These are phyloP conservation scores for Tortrix viridana DNA, from an alignment of 2,888 invertebrate species.

Conservation along the genomic window DNA sequence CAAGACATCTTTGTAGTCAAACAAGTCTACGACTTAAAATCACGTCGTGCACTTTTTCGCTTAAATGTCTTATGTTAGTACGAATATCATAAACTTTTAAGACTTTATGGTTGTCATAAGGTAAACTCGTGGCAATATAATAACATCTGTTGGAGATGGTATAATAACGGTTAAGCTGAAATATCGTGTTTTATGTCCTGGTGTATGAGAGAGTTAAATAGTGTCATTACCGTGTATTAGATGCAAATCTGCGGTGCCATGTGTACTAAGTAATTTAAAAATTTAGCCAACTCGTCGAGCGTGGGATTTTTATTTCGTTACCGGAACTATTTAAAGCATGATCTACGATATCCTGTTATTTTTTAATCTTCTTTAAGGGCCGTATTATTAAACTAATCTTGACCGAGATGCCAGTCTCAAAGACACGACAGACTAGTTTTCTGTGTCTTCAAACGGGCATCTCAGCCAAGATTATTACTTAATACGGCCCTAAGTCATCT, in stretches of 20 bases:
- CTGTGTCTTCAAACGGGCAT: too few relatives aligned
- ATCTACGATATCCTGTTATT: not conserved
- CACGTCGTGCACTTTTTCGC: conserved; percentile 8
- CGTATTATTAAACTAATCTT: too few relatives aligned
- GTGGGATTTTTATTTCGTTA: conserved; percentile 27
- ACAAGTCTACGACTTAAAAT: conserved; percentile 20
- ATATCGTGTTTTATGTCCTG: conserved; percentile 50
- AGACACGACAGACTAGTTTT: too few relatives aligned
- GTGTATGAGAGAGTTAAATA: conserved; percentile 54
- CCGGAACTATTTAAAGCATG: conserved; percentile 2
- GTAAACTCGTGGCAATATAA: conserved; percentile 29
- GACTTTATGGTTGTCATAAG: conserved; percentile 24
- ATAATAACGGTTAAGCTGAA: conserved; percentile 51
- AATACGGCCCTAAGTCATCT: not conserved
- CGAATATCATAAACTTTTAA: conserved; percentile 17
- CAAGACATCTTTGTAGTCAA: conserved; percentile 20
- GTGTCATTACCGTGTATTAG: conserved; percentile 58
- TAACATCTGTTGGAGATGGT: conserved; percentile 45
- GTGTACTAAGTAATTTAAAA: conserved; percentile 52
- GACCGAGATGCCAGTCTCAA: too few relatives aligned
- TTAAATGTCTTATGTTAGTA: conserved; percentile 7
- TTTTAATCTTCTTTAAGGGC: not conserved
- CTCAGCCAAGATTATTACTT: too few relatives aligned
- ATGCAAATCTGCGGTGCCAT: conserved; percentile 58
- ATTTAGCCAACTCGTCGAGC: conserved; percentile 52